phyloP scores from a whole-genome alignment of 2,113 vertebrate species.

The Rhagologus leucostigma region DNA sequence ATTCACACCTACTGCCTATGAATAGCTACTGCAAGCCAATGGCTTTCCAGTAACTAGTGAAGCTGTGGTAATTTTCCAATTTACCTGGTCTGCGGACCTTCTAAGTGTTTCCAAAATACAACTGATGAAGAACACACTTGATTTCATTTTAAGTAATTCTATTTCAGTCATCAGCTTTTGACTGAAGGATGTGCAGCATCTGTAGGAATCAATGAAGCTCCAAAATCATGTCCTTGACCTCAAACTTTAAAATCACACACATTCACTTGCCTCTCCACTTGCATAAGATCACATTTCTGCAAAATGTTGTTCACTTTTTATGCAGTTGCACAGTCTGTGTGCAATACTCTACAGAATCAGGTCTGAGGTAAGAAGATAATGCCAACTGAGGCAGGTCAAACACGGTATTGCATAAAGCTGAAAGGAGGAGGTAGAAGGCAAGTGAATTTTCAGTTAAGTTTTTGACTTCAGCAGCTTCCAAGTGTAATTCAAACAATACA shows the following conservation, averaged over 20 bases:
- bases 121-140: background rate
- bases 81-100: background rate
- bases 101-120: background rate
- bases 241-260: background rate
- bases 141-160: background rate
- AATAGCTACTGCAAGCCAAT: background rate
- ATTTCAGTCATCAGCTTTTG: background rate
- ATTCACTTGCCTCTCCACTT: background rate
- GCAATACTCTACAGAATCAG: background rate
- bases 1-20: background rate
- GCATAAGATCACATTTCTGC: background rate
- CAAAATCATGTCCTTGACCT: background rate
- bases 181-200: background rate
- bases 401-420: background rate
- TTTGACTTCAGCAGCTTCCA: background rate
- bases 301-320: background rate
- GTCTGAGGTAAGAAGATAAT: background rate
- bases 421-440: background rate
- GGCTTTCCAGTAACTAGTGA: background rate
- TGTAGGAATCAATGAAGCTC: background rate
- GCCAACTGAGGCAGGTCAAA: background rate
- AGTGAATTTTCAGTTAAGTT: background rate
- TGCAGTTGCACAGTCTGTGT: background rate
- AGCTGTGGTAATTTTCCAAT: background rate
- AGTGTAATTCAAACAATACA: background rate